Evolutionary conservation across 2,888 invertebrate genomes (phyloP), one percentile per base, ranked within the genome.

Genomic region (Stegana nigrithorax): DNA sequence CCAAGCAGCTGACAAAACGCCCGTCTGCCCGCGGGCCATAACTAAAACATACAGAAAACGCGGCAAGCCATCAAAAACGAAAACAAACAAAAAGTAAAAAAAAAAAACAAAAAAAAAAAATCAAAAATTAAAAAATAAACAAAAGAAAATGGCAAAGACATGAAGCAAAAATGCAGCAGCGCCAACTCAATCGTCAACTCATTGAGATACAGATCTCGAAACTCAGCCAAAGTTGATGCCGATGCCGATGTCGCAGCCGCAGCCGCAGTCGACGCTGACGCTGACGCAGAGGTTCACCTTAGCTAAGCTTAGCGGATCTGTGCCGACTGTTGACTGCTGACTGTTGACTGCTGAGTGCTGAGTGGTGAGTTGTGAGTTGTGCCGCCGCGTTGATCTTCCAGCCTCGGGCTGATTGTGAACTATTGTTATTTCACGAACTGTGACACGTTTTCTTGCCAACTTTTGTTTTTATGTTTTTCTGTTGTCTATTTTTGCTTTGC

Each of bases 391-490:
- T 71, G 76, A 73, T 76, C 78, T 68, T 76, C 75, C 69, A 76
- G 76, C 73, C 71, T 67, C 58, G 68, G 67, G 70, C 73, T 69
- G 75, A 70, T 78, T 75, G 74, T 78, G 78, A 76, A 76, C 76
- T 76, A 76, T 76, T 76, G 76, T 76, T 78, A 78, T 76, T 78
- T 76, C 76, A 76, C 76, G 76, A 76, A 78, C 76, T 76, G 78
- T 78, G 78, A 76, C 78, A 76, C 76, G 78, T 75, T 73, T 55
- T 32, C 26, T 25, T 23, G 14, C 12, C 23, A 10, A 29, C n/a
- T 53, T 29, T 29, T 63, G 60, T n/a, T 59, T 42, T 27, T 60
- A 17, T 14, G 17, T 51, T 50, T 17, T 65, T 64, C 58, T 67
- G 65, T 67, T 53, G 3, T 23, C 57, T 21, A 27, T 45, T 25